These are phyloP conservation scores for Varanus komodoensis DNA, from an alignment of 2,113 vertebrate genomes.

Conservation along the genomic window DNA sequence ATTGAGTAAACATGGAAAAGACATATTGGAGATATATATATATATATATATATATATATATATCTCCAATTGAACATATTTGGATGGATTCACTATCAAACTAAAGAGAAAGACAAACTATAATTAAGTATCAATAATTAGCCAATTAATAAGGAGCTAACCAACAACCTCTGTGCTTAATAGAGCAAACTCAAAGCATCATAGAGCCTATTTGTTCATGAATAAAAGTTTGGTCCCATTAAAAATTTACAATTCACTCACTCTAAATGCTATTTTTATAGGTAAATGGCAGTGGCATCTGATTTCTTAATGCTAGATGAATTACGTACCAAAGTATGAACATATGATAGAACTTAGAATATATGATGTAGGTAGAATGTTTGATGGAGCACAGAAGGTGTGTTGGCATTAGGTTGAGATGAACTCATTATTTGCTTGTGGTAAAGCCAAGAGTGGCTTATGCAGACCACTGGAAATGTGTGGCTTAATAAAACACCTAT, in stretches of 20 bases:
- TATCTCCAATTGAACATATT: background rate
- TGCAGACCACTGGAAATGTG: conserved; percentile 18
- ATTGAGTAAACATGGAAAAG: background rate
- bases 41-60: background rate
- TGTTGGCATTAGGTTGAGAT: conserved; percentile 10
- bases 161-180: background rate
- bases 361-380: background rate
- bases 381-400: background rate
- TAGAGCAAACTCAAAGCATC: no score
- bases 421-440: conserved; percentile 11
- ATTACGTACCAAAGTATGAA: background rate
- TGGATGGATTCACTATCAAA: background rate
- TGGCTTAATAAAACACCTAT: conserved; percentile 32
- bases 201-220: background rate
- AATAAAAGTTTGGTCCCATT: background rate
- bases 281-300: background rate
- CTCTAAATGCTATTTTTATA: background rate
- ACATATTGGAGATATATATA: no score
- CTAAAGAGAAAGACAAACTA: background rate
- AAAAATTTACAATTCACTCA: background rate
- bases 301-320: background rate
- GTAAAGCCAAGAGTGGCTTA: conserved; percentile 21
- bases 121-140: background rate
- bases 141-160: background rate
- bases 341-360: background rate